Base-by-base conservation (phyloP, 2,113 vertebrate genomes). In the Corynorhinus townsendii region DNA sequence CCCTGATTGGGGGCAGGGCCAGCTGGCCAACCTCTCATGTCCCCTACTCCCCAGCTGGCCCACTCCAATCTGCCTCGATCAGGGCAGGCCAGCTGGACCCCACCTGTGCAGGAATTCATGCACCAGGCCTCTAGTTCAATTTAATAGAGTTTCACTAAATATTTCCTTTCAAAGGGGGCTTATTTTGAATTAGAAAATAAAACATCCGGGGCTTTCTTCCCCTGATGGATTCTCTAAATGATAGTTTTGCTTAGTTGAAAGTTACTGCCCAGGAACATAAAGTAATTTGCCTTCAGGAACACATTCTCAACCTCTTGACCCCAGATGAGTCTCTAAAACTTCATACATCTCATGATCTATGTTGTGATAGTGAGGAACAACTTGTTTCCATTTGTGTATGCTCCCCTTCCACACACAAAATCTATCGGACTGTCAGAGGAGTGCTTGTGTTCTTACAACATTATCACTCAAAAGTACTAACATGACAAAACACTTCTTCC, bases 401-500 rank as follows among this genome's bases (percentile, higher is more conserved):
- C 76, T 95, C 91, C 11, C 59, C 59, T 56, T 17, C n/a, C 28
- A 28, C 56, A 40, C 24, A 43, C 59, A 68, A 86, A 87, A 90
- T 73, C 45, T 73, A 62, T 3, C 47, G 49, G 9, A 5, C 62
- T 81, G 38, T 90, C 88, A 96, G 68, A 81, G 22, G n/a, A 90
- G 7, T 54, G 28, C 4, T 38, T 91, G 20, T 45, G 28, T 83
- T 80, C n/a, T 49, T 87, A 90, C 28, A 89, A n/a, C 1, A 15
- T 81, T 91, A 95, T 96, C 87, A 95, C 93, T 97, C 88, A 95
- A 85, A 97, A 95, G 62, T 62, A 91, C 77, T 89, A 89, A 95
- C 75, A 96, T 94, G 22, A 90, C 38, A 96, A 94, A 98, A 96
- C 62, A 10, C 16, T 59, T 20, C 59, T 92, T 76, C 73, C 86